Evolutionary conservation across 2,888 invertebrate genomes (phyloP).

Genomic region (Dryadula phaetusa): DNA sequence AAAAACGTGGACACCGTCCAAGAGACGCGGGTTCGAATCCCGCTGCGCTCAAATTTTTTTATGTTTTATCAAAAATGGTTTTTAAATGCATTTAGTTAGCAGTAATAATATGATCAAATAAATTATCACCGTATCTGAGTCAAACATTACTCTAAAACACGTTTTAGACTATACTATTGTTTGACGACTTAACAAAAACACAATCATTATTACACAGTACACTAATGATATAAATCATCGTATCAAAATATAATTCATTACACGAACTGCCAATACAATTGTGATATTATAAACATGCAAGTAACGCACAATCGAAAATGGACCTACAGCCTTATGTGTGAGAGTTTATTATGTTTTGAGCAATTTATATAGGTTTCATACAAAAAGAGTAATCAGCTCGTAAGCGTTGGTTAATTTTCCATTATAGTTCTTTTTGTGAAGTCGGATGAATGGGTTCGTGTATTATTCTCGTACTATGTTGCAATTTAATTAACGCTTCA

Average conservation of each 20-base stretch:
- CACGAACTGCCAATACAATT: conserved; percentile 19
- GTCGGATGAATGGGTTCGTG: conserved; percentile 39
- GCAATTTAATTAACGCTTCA: conserved; percentile 31
- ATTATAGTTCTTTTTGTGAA: conserved; percentile 42
- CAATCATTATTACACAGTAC: conserved; percentile 10
- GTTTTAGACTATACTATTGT: neutral
- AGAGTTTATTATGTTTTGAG: neutral
- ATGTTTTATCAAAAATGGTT: no score
- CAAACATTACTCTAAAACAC: neutral
- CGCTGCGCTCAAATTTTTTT: no score
- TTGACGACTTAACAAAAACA: conserved; percentile 1
- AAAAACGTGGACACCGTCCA: no score
- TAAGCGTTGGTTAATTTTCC: conserved; percentile 43
- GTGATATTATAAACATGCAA: conserved; percentile 2
- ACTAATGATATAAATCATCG: conserved; percentile 18
- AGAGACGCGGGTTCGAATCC: no score
- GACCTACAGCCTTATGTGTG: neutral
- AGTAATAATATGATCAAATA: neutral
- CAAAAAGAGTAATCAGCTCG: conserved; percentile 36
- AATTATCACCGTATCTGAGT: neutral
- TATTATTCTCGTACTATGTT: conserved; percentile 33
- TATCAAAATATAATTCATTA: conserved; percentile 23
- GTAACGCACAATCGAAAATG: neutral
- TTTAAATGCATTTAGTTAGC: no score
- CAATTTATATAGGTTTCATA: conserved; percentile 21